Evolutionary conservation across 2,113 vertebrate species (phyloP), one percentile per base, ranked within the genome.

Genomic region (Taurulus bubalis): DNA sequence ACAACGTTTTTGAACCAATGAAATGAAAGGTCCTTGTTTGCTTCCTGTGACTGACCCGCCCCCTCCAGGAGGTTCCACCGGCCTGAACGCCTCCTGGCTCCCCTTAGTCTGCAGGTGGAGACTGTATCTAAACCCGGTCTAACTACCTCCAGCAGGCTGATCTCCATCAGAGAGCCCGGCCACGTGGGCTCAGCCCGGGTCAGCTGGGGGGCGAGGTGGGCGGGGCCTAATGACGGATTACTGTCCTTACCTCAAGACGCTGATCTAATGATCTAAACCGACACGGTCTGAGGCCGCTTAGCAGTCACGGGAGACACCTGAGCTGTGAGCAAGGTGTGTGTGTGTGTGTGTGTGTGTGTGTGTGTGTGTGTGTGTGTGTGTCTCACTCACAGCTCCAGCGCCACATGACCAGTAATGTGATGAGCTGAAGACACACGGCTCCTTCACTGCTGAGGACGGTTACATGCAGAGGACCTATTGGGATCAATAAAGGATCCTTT

Each of bases 221-320:
- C 58, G 77, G 24, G 59, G 66, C 42, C 71, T 34, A 82, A 67
- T n/a, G 20, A 59, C 60, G 38, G 38, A 82, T 88, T 76, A 68
- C 84, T 85, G 79, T 64, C 22, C 26, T 32, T 34, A 79, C 34
- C 34, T 34, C 4, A 6, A 34, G 4, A 34, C 6, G 34, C 34
- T 4, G 34, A 34, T 34, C 34, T 34, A 70, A 86, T 4, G 34
- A 34, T 34, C 34, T 34, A 72, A 86, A 30, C 78, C 77, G 66
- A 66, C 67, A 18, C 70, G 9, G 11, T 71, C 67, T 71, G 66
- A 80, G 38, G 26, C 45, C 70, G 89, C 76, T 90, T 34, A 91
- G 8, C 69, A 22, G 70, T 59, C 75, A 65, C 30, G 26, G 34
- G 77, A 34, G 38, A 77, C 30, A 28, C 49, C 20, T 22, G 60